phyloP scores from a whole-genome alignment of 2,888 invertebrate genomes.

The Phyto melanocephala region DNA sequence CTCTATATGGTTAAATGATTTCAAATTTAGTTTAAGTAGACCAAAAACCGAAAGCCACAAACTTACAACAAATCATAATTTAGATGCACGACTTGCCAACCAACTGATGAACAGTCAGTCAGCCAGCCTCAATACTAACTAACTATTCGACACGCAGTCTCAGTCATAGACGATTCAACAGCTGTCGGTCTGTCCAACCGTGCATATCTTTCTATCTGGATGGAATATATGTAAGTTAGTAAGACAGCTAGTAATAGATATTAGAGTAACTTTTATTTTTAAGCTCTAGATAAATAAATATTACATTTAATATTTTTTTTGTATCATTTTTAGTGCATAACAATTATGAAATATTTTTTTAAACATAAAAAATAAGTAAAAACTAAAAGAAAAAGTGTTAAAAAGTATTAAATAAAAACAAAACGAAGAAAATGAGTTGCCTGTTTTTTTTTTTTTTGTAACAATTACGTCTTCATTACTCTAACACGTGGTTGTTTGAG shows the following conservation, averaged over 20 bases:
- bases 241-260: constrained; percentile 34
- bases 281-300: constrained; percentile 58
- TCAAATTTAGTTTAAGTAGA: constrained; percentile 13
- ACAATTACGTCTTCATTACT: constrained; percentile 26
- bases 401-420: constrained; percentile 17
- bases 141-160: neutral
- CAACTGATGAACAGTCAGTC: neutral
- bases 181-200: neutral
- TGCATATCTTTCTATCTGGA: constrained; percentile 37
- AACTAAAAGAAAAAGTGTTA: constrained; percentile 48
- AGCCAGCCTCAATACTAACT: neutral
- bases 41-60: neutral
- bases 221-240: constrained; percentile 6
- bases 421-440: constrained; percentile 34
- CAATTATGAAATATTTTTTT: constrained; percentile 56
- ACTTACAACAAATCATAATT: neutral
- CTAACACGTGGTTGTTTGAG: constrained; percentile 54
- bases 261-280: constrained; percentile 46
- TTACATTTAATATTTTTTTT: constrained; percentile 52
- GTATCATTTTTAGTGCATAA: constrained; percentile 61
- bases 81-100: constrained; percentile 18
- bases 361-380: constrained; percentile 13
- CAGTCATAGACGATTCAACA: neutral
- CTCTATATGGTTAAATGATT: constrained; percentile 31
- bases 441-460: neutral